Percentiles rank a stretch among this genome's conserved stretches.
Conservation (phyloP, 2,113 vertebrate genomes). For the Prunella fulvescens region DNA sequence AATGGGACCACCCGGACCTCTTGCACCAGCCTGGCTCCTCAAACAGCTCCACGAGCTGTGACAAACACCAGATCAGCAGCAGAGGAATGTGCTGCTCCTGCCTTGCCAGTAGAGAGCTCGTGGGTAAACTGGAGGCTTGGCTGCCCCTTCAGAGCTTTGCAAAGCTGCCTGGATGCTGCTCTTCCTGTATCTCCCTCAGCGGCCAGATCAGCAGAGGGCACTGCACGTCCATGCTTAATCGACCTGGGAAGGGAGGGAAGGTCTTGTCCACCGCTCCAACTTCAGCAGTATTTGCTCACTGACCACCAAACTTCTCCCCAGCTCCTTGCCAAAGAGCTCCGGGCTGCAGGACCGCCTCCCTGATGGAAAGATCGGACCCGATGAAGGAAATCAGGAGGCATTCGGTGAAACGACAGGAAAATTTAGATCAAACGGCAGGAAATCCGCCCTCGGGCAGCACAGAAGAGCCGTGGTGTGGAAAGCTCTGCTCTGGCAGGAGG, state of each 20-base stretch:
- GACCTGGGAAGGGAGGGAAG: background rate
- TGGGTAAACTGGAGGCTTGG: background rate
- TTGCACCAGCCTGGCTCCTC: background rate
- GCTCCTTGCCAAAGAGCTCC: background rate
- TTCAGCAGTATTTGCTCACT: background rate
- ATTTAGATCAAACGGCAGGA: constrained; percentile 43
- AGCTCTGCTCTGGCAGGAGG: background rate
- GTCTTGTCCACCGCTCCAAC: background rate
- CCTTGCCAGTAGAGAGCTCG: background rate
- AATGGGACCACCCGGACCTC: background rate
- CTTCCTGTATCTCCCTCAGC: background rate
- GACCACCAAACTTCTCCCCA: background rate
- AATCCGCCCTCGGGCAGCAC: background rate
- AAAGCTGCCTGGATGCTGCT: background rate
- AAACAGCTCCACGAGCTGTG: background rate
- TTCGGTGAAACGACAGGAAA: background rate
- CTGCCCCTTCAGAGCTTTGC: background rate
- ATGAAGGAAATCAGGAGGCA: background rate
- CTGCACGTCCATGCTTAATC: background rate
- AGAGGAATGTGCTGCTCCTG: background rate
- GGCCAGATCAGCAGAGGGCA: constrained; percentile 24
- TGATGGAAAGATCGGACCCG: background rate
- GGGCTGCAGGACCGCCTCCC: rapidly evolving
- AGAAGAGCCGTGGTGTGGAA: background rate
- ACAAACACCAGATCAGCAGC: background rate